These are phyloP conservation scores for Elephantulus edwardii DNA, from an alignment of 2,113 vertebrate genomes.

Conservation along the genomic window DNA sequence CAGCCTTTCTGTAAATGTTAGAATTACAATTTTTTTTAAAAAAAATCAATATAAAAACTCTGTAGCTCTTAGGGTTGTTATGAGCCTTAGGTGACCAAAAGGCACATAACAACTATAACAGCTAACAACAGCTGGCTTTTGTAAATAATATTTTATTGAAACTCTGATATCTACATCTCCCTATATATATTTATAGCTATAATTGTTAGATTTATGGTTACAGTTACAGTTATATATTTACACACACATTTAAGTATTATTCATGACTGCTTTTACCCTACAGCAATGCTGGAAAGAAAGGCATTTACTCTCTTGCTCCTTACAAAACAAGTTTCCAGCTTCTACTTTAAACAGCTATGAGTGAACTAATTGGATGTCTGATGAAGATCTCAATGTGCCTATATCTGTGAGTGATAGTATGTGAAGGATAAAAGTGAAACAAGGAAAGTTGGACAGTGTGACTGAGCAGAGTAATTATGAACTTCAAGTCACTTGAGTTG, in stretches of 20 bases:
- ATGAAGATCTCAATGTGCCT: background rate
- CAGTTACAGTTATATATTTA: too few relatives aligned
- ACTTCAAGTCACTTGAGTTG: background rate
- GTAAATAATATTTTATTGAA: too few relatives aligned
- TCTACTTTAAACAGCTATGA: background rate
- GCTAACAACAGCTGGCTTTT: too few relatives aligned
- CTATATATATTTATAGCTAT: too few relatives aligned
- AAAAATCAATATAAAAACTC: too few relatives aligned
- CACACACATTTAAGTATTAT: background rate
- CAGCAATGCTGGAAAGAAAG: background rate
- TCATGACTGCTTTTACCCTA: background rate
- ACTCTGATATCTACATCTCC: too few relatives aligned
- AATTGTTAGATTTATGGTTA: too few relatives aligned
- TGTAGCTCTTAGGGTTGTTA: too few relatives aligned
- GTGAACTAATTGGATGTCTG: background rate
- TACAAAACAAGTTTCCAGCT: background rate
- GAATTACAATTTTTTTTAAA: too few relatives aligned
- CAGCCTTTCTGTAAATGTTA: too few relatives aligned
- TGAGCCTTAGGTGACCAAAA: too few relatives aligned
- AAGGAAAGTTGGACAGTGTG: background rate
- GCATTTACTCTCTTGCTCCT: background rate
- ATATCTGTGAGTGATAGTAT: background rate
- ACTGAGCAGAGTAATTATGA: background rate
- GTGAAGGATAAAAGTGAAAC: background rate
- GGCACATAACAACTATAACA: too few relatives aligned